A percentile compares a stretch with the other conserved stretches of the same genome.
These are phyloP conservation scores for Potorous gilbertii DNA, from an alignment of 2,797 vertebrate genomes.

Conservation along the genomic window DNA sequence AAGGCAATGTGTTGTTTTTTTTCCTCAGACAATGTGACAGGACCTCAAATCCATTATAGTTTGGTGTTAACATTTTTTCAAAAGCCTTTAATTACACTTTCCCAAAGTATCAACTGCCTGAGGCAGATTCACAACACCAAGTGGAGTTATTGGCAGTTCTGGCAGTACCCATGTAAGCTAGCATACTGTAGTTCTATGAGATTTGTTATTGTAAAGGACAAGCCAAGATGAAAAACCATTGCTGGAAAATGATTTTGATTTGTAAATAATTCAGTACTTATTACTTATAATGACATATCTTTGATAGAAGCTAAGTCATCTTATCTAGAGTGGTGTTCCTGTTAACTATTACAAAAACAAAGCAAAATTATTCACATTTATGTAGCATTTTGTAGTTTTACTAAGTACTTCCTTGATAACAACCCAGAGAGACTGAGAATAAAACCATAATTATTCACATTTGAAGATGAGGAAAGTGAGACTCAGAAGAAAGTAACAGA, in stretches of 20 bases:
- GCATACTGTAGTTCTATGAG: conserved; percentile 18
- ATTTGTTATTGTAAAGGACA: conserved; percentile 25
- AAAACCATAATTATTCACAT: neutral
- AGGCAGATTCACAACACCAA: conserved; percentile 20
- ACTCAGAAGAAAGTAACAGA: neutral
- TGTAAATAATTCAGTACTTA: neutral
- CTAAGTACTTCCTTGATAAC: neutral
- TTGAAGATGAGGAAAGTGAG: neutral
- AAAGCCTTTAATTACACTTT: neutral
- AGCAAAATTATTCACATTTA: neutral
- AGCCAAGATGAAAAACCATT: conserved; percentile 20
- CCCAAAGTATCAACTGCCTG: neutral
- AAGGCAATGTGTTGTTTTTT: neutral
- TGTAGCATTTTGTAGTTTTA: neutral
- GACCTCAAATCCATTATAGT: neutral
- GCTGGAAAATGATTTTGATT: conserved; percentile 22
- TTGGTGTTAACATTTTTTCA: neutral
- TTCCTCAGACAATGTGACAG: neutral
- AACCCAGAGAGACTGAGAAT: neutral
- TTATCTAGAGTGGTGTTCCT: neutral
- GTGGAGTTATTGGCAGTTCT: conserved; percentile 4
- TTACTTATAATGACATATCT: neutral
- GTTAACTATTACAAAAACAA: neutral
- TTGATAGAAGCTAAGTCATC: neutral
- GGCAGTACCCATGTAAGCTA: neutral